Evolutionary conservation across 1,140 invertebrate genomes (phyloP), one percentile per base, ranked within the genome.

Genomic region (Drosophila chauvacae): DNA sequence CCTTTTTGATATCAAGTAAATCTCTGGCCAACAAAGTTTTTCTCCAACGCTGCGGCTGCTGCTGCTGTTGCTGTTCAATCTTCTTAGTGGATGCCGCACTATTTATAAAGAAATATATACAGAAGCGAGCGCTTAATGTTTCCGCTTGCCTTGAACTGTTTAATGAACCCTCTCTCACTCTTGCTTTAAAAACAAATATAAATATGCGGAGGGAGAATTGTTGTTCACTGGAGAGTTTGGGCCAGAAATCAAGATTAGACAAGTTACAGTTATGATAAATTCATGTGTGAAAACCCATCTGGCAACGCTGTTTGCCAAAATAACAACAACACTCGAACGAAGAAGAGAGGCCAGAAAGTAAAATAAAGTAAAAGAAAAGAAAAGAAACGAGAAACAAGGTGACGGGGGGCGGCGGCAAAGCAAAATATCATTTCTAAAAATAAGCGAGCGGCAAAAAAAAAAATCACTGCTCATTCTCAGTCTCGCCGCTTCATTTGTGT

Each of bases 71-170:
- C n/a, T 37, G 71, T 18, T 53, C 39, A 71, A 42, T 72, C 28
- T 42, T 65, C 61, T 26, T 51, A 53, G 50, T 51, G 44, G 50
- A 68, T 53, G 70, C 68, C 26, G 59, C 53, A 88, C 77, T 81
- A 79, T 88, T 90, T 88, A 76, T 90, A 90, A 73, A 81, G 58
- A 63, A 42, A 75, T 55, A 74, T 57, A 51, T 37, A 39, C 53
- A 39, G 35, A 23, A 26, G 53, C 53, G 47, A 78, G 60, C 60
- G 69, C 84, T 62, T 79, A 84, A 90, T 90, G 85, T 90, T 90
- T 90, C 78, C 85, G 85, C 50, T 90, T 47, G 85, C 85, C 85
- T 90, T 90, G 85, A 90, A 90, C 85, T 77, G 85, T 84, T 81
- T 47, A 77, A 85, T 88, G 85, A 88, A 90, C 85, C 81, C 70